A percentile compares a stretch with the other conserved stretches of the same genome.
Conservation (phyloP, 2,888 invertebrate species). For the Gnatocerus cornutus region DNA sequence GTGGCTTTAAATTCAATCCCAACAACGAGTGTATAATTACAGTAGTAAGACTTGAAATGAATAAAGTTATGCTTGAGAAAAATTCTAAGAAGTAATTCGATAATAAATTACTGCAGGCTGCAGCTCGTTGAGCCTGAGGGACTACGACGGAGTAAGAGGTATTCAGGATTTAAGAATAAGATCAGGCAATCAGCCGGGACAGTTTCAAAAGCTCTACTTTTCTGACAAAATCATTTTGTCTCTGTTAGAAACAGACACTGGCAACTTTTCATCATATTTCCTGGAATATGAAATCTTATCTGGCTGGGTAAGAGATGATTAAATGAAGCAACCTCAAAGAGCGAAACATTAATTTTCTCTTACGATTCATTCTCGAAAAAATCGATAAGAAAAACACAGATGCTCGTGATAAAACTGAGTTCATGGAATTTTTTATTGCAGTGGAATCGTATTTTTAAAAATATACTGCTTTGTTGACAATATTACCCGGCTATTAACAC, state of each 20-base stretch:
- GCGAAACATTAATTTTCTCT: constrained; percentile 26
- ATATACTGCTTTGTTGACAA: too few species aligned
- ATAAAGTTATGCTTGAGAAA: not conserved
- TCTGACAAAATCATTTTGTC: constrained; percentile 32
- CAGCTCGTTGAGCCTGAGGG: constrained; percentile 2
- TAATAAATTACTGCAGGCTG: constrained; percentile 8
- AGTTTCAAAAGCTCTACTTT: constrained; percentile 9
- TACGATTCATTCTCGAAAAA: too few species aligned
- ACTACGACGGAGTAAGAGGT: constrained; percentile 15
- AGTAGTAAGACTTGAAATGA: too few species aligned
- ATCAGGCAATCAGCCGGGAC: constrained; percentile 28
- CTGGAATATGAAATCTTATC: constrained; percentile 24
- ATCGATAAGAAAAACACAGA: too few species aligned
- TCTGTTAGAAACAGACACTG: constrained; percentile 23
- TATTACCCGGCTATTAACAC: too few species aligned
- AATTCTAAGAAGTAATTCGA: not conserved
- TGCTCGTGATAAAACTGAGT: too few species aligned
- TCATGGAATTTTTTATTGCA: too few species aligned
- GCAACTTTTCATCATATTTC: constrained; percentile 36
- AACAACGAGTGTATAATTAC: too few species aligned
- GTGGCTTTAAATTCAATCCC: not conserved
- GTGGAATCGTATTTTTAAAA: too few species aligned
- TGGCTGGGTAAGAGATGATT: constrained; percentile 18
- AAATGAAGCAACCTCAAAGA: constrained; percentile 10
- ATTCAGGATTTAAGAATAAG: constrained; percentile 21